Conservation (phyloP, 2,113 vertebrate genomes). For the Donacobius atricapilla region DNA sequence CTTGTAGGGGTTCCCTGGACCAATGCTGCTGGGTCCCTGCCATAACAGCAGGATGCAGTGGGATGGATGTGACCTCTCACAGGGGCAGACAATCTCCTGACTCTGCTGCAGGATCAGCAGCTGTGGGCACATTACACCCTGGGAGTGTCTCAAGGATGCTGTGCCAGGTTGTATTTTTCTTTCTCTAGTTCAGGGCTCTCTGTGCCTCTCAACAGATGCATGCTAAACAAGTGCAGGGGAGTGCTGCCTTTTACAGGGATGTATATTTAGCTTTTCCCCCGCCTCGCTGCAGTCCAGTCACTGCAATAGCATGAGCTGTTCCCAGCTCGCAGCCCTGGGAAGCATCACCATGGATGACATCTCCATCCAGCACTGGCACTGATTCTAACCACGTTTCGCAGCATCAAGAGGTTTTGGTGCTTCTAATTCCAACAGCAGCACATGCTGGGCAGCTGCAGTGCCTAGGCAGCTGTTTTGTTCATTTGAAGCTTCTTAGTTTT, state of each 20-base stretch:
- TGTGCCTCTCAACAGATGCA: background rate
- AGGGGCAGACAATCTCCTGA: background rate
- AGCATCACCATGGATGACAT: background rate
- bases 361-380: background rate
- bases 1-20: accelerated
- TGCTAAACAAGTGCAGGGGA: constrained; percentile 1
- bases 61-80: background rate
- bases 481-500: background rate
- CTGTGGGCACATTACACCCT: background rate
- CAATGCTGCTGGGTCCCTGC: background rate
- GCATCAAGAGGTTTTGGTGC: background rate
- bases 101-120: background rate
- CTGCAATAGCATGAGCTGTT: background rate
- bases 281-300: background rate
- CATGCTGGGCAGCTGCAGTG: background rate
- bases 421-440: background rate
- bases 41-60: accelerated
- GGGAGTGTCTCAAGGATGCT: background rate
- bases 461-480: background rate
- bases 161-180: background rate
- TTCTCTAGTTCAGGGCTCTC: background rate
- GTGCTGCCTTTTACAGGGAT: background rate
- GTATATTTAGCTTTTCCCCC: background rate
- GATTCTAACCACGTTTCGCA: background rate
- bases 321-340: background rate